Percentiles rank a stretch among this genome's conserved stretches.
Evolutionary conservation across 2,888 invertebrate genomes (phyloP).

Genomic region (Tortrix viridana): DNA sequence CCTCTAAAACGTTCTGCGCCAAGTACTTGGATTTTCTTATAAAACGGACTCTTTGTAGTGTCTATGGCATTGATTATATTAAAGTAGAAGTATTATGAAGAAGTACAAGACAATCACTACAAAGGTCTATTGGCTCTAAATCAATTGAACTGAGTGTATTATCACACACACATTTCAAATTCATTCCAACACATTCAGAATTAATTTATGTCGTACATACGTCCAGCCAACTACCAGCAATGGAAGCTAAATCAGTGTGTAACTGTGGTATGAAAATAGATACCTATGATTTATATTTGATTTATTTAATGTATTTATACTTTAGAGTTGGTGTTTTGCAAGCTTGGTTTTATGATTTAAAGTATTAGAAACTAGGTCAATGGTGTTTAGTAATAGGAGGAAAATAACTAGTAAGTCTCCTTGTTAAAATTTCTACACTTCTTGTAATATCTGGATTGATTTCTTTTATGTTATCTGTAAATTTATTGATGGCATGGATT

Average conservation of each 20-base stretch:
- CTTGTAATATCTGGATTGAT: no score
- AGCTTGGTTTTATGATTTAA: conserved; percentile 9
- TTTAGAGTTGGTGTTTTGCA: conserved; percentile 29
- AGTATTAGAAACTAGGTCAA: conserved; percentile 11
- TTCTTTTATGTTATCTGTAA: no score
- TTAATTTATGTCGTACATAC: conserved; percentile 35
- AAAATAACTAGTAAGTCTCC: neutral
- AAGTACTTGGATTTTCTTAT: no score
- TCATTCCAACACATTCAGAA: conserved; percentile 35
- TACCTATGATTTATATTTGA: conserved; percentile 31
- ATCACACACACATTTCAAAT: conserved; percentile 35
- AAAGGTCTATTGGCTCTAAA: conserved; percentile 36
- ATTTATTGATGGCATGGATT: no score
- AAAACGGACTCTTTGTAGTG: no score
- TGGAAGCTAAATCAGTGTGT: conserved; percentile 31
- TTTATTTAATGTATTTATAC: conserved; percentile 28
- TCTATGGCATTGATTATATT: no score
- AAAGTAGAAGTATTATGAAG: neutral
- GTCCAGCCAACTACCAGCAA: conserved; percentile 28
- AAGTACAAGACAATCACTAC: conserved; percentile 11
- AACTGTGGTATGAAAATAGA: conserved; percentile 22
- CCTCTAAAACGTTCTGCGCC: conserved; percentile 1
- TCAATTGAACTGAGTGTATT: conserved; percentile 40
- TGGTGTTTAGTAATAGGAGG: neutral
- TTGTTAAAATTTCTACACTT: neutral